phyloP scores from a whole-genome alignment of 2,888 invertebrate species.

The Acheta domesticus region DNA sequence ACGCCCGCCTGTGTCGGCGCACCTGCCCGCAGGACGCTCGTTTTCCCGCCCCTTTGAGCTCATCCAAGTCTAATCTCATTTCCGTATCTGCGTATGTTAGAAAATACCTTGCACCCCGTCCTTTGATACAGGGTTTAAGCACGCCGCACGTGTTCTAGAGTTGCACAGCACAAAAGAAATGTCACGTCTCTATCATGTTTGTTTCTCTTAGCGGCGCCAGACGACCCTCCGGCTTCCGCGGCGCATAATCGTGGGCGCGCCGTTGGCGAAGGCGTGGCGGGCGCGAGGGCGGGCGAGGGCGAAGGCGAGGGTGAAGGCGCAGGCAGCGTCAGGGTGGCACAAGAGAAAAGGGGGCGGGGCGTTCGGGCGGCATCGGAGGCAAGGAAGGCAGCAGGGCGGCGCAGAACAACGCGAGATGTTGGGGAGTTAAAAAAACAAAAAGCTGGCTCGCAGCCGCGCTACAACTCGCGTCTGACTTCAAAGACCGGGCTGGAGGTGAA shows the following conservation, averaged over 20 bases:
- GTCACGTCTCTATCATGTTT: conserved; percentile 9
- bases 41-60: no score
- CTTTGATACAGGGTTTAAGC: not conserved
- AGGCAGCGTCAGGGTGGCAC: not conserved
- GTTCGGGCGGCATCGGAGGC: not conserved
- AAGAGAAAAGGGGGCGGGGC: not conserved
- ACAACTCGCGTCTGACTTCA: conserved; percentile 18
- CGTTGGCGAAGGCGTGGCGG: not conserved
- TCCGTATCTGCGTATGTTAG: not conserved
- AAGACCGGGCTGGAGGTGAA: conserved; percentile 9
- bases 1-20: no score
- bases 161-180: not conserved
- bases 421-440: not conserved
- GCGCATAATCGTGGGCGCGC: conserved; percentile 7
- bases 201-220: not conserved
- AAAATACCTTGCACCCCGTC: not conserved
- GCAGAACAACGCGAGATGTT: not conserved
- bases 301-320: not conserved
- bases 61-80: no score
- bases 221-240: not conserved
- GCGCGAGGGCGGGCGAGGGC: not conserved
- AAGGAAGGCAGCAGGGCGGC: not conserved
- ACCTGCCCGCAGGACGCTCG: no score
- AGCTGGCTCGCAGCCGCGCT: not conserved
- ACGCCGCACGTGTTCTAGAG: not conserved